These are phyloP conservation scores for Lasioglossum oenotherae DNA, from an alignment of 2,888 invertebrate genomes.

Conservation along the genomic window DNA sequence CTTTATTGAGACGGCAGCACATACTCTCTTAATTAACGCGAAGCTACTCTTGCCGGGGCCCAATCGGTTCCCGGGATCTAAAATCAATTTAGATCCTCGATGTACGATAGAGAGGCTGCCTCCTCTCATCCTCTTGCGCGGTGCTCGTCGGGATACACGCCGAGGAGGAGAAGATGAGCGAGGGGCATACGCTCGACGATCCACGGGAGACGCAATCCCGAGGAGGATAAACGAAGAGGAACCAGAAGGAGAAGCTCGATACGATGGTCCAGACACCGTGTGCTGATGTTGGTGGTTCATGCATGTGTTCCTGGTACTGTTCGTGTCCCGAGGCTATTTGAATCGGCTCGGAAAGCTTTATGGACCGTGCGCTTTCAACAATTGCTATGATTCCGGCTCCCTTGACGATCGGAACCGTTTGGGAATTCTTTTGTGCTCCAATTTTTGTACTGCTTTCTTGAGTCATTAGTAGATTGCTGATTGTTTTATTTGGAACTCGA, in stretches of 20 bases:
- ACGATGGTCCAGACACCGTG: slow-evolving; percentile 1
- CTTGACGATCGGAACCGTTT: background rate
- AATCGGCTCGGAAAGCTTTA: background rate
- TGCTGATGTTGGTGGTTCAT: slow-evolving; percentile 12
- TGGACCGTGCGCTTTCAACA: slow-evolving; percentile 4
- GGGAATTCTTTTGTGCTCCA: background rate
- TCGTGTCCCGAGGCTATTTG: slow-evolving; percentile 3
- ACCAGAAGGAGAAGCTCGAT: slow-evolving; percentile 17
- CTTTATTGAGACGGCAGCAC: slow-evolving; percentile 76
- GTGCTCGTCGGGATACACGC: slow-evolving; percentile 37
- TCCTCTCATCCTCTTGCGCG: slow-evolving; percentile 36
- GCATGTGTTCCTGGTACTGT: slow-evolving; percentile 5
- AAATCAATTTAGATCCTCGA: slow-evolving; percentile 79
- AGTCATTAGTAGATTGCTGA: background rate
- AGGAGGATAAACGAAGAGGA: slow-evolving; percentile 30
- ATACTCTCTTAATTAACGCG: slow-evolving; percentile 79
- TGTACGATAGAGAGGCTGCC: slow-evolving; percentile 69
- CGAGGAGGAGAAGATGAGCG: slow-evolving; percentile 25
- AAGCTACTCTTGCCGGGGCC: slow-evolving; percentile 73
- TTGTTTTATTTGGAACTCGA: too few species aligned
- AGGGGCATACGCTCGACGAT: slow-evolving; percentile 36
- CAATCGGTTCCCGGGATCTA: slow-evolving; percentile 77
- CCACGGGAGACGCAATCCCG: slow-evolving; percentile 46
- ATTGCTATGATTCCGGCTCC: background rate
- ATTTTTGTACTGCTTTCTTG: background rate